Percentiles rank a stretch among this genome's conserved stretches.
Evolutionary conservation across 1,140 invertebrate genomes (phyloP).

Genomic region (Diploscapter pachys): DNA sequence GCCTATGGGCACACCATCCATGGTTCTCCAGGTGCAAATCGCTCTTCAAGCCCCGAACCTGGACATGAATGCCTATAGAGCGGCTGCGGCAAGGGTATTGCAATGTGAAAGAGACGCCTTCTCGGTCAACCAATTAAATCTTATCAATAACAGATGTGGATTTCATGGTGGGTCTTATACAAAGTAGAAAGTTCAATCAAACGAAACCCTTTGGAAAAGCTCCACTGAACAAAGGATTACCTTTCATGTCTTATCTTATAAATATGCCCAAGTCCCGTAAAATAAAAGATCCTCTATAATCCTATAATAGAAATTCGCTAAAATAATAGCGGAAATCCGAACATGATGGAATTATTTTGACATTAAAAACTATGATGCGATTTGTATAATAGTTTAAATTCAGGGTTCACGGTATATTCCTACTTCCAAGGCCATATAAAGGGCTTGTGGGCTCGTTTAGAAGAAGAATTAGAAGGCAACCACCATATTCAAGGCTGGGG

Average conservation of each 20-base stretch:
- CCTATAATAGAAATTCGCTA: too few species aligned
- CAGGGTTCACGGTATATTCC: conserved; percentile 16
- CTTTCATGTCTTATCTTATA: too few species aligned
- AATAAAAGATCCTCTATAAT: too few species aligned
- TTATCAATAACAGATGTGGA: conserved; percentile 23
- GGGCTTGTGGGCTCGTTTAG: conserved; percentile 2
- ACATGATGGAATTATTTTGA: background rate
- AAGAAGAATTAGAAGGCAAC: conserved; percentile 25
- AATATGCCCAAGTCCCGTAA: too few species aligned
- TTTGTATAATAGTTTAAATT: background rate
- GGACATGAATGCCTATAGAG: background rate
- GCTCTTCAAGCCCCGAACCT: conserved; percentile 20
- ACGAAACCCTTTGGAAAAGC: background rate
- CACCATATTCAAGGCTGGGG: conserved; percentile 35
- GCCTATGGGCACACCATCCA: conserved; percentile 33
- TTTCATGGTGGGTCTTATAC: conserved; percentile 7
- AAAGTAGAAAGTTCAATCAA: background rate
- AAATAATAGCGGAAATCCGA: too few species aligned
- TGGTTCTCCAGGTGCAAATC: conserved; percentile 31
- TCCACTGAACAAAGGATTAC: background rate
- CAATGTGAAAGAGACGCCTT: conserved; percentile 16
- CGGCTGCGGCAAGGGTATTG: background rate
- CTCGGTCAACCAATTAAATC: conserved; percentile 11
- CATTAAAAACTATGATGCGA: background rate
- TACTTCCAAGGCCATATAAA: conserved; percentile 12